phyloP scores from a whole-genome alignment of 2,113 vertebrate genomes.

The Microcebus murinus region DNA sequence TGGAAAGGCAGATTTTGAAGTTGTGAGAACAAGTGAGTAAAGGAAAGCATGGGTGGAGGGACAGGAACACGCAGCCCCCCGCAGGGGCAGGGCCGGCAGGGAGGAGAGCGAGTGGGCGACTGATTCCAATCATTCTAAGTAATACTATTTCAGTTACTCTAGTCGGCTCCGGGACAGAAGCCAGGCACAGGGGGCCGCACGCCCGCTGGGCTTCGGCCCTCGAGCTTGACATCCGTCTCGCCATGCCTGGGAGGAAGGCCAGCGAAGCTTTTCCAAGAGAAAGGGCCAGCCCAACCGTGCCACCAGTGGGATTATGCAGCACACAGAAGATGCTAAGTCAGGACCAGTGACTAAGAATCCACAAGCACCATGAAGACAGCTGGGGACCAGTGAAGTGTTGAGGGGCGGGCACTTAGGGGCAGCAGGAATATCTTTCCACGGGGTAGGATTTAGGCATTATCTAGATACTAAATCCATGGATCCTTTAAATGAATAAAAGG shows the following conservation, averaged over 20 bases:
- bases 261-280: not conserved
- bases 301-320: not conserved
- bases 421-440: not conserved
- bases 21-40: not conserved
- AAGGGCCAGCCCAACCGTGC: not conserved
- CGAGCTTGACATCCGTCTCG: accelerated
- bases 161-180: not conserved
- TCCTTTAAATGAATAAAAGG: not conserved
- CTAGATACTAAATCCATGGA: not conserved
- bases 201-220: accelerated
- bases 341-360: not conserved
- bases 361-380: not conserved
- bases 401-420: too few relatives aligned
- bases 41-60: not conserved
- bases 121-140: too few relatives aligned
- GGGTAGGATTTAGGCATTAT: not conserved
- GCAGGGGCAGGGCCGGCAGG: accelerated
- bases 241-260: not conserved
- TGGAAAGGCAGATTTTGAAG: not conserved
- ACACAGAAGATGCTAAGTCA: not conserved
- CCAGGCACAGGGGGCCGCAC: accelerated
- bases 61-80: not conserved
- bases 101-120: accelerated
- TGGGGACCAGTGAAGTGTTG: not conserved
- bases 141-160: not conserved